Evolutionary conservation across 2,113 vertebrate genomes (phyloP), one percentile per base, ranked within the genome.

Genomic region (Pygoscelis antarcticus): DNA sequence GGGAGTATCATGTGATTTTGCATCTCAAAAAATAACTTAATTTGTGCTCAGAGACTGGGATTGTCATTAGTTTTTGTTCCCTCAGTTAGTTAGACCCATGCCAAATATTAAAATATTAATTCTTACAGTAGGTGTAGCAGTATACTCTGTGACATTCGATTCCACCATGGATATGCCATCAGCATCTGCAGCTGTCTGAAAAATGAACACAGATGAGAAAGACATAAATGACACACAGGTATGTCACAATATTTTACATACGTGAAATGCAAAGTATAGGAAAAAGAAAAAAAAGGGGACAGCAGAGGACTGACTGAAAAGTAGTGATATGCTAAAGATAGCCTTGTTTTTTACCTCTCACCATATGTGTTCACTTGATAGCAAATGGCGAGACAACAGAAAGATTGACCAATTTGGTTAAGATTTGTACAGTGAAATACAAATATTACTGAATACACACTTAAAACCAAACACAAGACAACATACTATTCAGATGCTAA

Each of bases 101-200:
- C 40, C 52, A 83, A 81, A 69, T 51, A 71, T 54, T 71, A 81
- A 95, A 93, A 61, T 58, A 93, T 30, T 26, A 81, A 40, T 80
- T 96, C 95, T 98, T 98, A 99, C 97, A 79, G 86, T 74, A 54
- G 97, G 85, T 75, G 96, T 96, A 82, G 98, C 95, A 71, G 66
- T 58, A 16, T 90, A 93, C 38, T 94, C 94, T 83, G 82, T 89
- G 57, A 93, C 76, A 75, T 96, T 97, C 82, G 98, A 9, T 94
- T 99, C 98, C 74, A 96, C 96, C 98, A 98, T 96, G 66, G 98
- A 97, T 97, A 99, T 98, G 72, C 98, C 98, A 92, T 98, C 98
- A 74, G 91, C 85, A 82, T 98, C 97, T 42, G 84, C 95, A 89
- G 96, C 88, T 87, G 89, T 97, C 99, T 99, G 96, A 72, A 95